Percentiles rank a stretch among this genome's conserved stretches.
These are phyloP conservation scores for Brachymystax lenok DNA, from an alignment of 2,797 vertebrate genomes.

Conservation along the genomic window DNA sequence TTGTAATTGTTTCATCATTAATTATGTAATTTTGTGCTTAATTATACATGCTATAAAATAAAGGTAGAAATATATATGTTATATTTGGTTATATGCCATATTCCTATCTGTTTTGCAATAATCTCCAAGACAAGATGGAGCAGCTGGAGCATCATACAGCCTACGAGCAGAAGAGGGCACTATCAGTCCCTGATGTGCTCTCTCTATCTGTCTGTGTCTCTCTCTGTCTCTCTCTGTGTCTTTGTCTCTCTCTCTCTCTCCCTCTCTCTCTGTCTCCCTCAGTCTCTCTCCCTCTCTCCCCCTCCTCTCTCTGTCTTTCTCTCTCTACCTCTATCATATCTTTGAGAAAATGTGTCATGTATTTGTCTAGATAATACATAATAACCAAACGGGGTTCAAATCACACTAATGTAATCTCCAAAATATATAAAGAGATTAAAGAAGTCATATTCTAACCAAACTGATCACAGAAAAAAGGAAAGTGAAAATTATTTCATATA, in stretches of 20 bases:
- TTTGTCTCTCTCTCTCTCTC: conserved; percentile 18
- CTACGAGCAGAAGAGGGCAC: conserved; percentile 81
- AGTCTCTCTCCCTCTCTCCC: conserved; percentile 5
- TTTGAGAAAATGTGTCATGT: conserved; percentile 35
- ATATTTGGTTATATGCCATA: conserved; percentile 6
- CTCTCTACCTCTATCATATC: conserved; percentile 18
- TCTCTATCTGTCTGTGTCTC: conserved; percentile 26
- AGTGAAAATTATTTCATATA: background rate
- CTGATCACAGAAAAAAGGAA: background rate
- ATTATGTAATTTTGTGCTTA: too few relatives aligned
- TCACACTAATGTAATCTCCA: conserved; percentile 11
- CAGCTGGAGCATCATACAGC: conserved; percentile 52
- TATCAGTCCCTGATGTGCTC: conserved; percentile 65
- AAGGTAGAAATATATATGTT: background rate
- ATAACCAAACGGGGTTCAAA: conserved; percentile 24
- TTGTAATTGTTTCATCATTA: background rate
- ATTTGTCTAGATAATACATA: conserved; percentile 27
- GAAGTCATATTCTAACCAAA: background rate
- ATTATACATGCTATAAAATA: background rate
- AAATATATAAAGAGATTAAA: background rate
- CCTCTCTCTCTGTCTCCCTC: background rate
- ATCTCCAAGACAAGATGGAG: conserved; percentile 42
- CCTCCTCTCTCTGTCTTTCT: background rate
- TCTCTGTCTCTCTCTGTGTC: conserved; percentile 37
- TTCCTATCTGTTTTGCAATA: conserved; percentile 7